phyloP scores from a whole-genome alignment of 2,888 invertebrate species.

The Ophonus ardosiacus region DNA sequence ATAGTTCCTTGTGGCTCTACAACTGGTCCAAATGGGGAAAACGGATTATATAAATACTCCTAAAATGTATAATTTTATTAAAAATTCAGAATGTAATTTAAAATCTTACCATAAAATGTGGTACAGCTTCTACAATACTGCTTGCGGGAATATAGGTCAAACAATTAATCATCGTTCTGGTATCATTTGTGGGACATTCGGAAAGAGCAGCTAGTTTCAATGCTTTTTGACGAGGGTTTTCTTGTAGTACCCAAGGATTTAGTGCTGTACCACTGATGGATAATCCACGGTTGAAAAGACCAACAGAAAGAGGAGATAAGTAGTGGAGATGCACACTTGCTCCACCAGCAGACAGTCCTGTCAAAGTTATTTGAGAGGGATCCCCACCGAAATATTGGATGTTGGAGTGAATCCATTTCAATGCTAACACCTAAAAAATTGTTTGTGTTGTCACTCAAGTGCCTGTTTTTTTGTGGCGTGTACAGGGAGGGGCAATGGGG shows the following conservation, averaged over 20 bases:
- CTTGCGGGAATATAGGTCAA: slow-evolving; percentile 80
- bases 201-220: slow-evolving; percentile 79
- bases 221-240: slow-evolving; percentile 80
- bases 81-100: slow-evolving; percentile 7
- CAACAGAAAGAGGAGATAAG: slow-evolving; percentile 80
- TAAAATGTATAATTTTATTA: slow-evolving; percentile 68
- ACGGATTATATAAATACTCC: slow-evolving; percentile 82
- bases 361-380: slow-evolving; percentile 80
- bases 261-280: slow-evolving; percentile 85
- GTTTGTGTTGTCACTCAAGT: neutral
- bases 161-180: slow-evolving; percentile 80
- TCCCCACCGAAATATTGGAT: slow-evolving; percentile 84
- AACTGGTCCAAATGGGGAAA: slow-evolving; percentile 86
- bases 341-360: slow-evolving; percentile 84
- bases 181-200: slow-evolving; percentile 80
- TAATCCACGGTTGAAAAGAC: slow-evolving; percentile 81
- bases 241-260: slow-evolving; percentile 78
- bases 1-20: slow-evolving; percentile 78
- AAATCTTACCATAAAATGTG: slow-evolving; percentile 78
- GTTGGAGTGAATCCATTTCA: slow-evolving; percentile 83
- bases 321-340: slow-evolving; percentile 85
- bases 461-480: too few relatives aligned
- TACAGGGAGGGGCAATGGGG: too few relatives aligned
- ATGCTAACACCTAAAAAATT: slow-evolving; percentile 74
- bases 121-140: slow-evolving; percentile 79